Percentiles rank a stretch among this genome's conserved stretches.
Evolutionary conservation across 1,140 invertebrate species (phyloP).

Genomic region (Anastrepha obliqua): DNA sequence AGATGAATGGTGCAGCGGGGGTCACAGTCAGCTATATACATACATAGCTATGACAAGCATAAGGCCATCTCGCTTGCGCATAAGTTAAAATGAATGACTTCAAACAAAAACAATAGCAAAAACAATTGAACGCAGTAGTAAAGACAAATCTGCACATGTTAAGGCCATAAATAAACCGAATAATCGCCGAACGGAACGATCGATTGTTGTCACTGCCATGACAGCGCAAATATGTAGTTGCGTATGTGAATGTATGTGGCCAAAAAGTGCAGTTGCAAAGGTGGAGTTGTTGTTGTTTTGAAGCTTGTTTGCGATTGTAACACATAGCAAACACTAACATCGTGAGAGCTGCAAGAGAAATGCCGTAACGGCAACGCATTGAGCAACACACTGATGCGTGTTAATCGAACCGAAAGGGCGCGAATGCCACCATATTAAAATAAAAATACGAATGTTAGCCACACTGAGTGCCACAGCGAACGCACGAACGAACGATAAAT

Average conservation of each 20-base stretch:
- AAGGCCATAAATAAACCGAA: constrained; percentile 74
- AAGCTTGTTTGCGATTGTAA: neutral
- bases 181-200: constrained; percentile 74
- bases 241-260: neutral
- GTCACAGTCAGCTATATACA: neutral
- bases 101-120: constrained; percentile 16
- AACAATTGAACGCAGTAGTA: constrained; percentile 26
- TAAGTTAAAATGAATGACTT: constrained; percentile 18
- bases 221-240: constrained; percentile 62
- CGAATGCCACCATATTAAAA: neutral
- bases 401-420: neutral
- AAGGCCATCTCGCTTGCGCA: constrained; percentile 46
- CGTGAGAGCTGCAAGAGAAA: neutral
- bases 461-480: neutral
- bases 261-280: constrained; percentile 21
- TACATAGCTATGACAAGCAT: neutral
- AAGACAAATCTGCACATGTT: constrained; percentile 74
- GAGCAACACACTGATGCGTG: neutral
- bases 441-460: neutral
- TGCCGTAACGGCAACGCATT: constrained; percentile 34
- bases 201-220: constrained; percentile 74
- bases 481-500: neutral
- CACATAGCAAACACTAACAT: neutral
- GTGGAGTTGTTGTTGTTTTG: neutral
- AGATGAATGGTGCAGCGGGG: neutral